A percentile compares a stretch with the other conserved stretches of the same genome.
Evolutionary conservation across 2,113 vertebrate species (phyloP).

Genomic region (Rattus norvegicus): DNA sequence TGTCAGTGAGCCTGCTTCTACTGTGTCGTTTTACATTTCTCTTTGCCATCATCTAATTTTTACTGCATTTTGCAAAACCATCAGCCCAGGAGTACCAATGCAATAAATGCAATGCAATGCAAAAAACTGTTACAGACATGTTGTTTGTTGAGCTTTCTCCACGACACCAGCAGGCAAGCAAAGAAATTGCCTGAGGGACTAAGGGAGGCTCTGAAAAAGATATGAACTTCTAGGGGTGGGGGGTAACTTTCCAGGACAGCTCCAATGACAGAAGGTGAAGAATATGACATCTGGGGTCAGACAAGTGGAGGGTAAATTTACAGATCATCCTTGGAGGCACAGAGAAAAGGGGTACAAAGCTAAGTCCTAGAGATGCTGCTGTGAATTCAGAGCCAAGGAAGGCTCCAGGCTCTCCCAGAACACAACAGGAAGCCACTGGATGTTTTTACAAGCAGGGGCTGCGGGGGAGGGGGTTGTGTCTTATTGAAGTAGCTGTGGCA

Average conservation of each 20-base stretch:
- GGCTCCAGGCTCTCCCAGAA: not conserved
- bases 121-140: not conserved
- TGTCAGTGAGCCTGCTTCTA: not conserved
- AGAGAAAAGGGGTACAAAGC: not conserved
- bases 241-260: not conserved
- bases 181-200: not conserved
- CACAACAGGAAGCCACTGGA: not conserved
- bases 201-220: not conserved
- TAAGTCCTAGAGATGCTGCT: not conserved
- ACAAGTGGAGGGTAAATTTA: not conserved
- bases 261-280: not conserved
- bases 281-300: not conserved
- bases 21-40: not conserved
- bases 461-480: not conserved
- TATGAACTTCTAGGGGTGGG: not conserved
- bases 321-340: not conserved
- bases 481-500: not conserved
- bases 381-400: not conserved
- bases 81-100: not conserved
- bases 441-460: not conserved
- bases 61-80: slow-evolving; percentile 24
- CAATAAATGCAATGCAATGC: no score
- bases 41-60: slow-evolving; percentile 15
- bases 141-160: not conserved
- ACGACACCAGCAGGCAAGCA: not conserved